Conservation (phyloP, 2,888 invertebrate genomes). For the Therioaphis trifolii region DNA sequence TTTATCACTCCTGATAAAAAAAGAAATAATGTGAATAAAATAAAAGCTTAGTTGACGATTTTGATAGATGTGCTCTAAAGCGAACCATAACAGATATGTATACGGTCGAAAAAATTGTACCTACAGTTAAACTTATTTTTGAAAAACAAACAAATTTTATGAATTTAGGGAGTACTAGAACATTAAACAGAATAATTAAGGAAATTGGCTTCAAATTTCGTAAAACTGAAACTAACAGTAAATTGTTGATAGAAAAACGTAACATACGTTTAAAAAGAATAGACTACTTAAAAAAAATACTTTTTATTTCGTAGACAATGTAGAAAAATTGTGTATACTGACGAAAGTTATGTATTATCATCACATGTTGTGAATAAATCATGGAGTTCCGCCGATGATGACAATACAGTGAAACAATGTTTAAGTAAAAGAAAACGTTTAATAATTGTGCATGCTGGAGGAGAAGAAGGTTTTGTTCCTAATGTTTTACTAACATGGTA, state of each 20-base stretch:
- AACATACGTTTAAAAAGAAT: not conserved
- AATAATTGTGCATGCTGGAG: conserved; percentile 37
- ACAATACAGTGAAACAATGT: conserved; percentile 24
- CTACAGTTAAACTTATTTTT: conserved; percentile 13
- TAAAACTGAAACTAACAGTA: conserved; percentile 6
- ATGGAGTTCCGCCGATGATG: conserved; percentile 21
- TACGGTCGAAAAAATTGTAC: not conserved
- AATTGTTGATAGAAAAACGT: conserved; percentile 26
- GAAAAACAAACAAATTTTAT: not conserved
- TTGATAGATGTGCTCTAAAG: conserved; percentile 21
- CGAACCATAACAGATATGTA: conserved; percentile 10
- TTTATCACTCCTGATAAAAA: conserved; percentile 22
- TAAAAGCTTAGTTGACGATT: conserved; percentile 24
- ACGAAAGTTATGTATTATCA: conserved; percentile 9
- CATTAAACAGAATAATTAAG: conserved; percentile 1
- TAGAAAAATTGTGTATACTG: conserved; percentile 22
- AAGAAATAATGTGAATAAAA: conserved; percentile 6
- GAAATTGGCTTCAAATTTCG: conserved; percentile 22
- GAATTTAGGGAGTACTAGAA: conserved; percentile 5
- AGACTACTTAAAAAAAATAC: conserved; percentile 12
- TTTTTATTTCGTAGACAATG: conserved; percentile 13
- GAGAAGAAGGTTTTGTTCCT: conserved; percentile 33
- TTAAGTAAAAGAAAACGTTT: conserved; percentile 22
- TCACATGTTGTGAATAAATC: conserved; percentile 14
- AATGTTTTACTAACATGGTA: conserved; percentile 36